Evolutionary conservation across 2,113 vertebrate genomes (phyloP), one percentile per base, ranked within the genome.

Genomic region (Empidonax alnorum): DNA sequence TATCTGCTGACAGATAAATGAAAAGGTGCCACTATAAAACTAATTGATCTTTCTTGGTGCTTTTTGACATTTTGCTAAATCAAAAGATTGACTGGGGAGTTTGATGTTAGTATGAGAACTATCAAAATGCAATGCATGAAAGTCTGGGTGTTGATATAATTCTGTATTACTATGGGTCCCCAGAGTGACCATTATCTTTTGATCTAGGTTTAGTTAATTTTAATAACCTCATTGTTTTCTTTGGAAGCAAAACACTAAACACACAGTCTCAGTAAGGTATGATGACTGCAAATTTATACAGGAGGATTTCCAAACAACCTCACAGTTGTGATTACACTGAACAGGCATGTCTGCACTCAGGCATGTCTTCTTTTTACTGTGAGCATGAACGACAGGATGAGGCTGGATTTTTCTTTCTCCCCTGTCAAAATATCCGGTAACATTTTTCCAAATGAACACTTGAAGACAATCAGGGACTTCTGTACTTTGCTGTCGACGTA

Each of bases 121-220:
- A 47, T 79, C 44, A 71, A 62, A 87, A 66, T 50, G 58, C 22
- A 67, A 3, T 3, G 42, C 41, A 27, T 71, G 47, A 50, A 67
- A 58, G 28, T 84, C 25, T 23, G 35, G 15, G 49, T 80, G 76
- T 83, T 75, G 55, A 27, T 52, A 18, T 19, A 58, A 66, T 63
- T 78, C 46, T 71, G 22, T 52, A 23, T 81, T 59, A 33, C 46
- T 58, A 13, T 39, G 61, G 12, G n/a, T 82, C 87, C 28, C 75
- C 30, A 33, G 75, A 69, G 82, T 58, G 58, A 19, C 37, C 69
- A 56, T 78, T 84, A 78, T 75, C 47, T 94, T 93, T 89, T 94
- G 46, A 94, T 82, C 73, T 55, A 56, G 24, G 9, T 91, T 91
- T 49, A 79, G 66, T 58, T 85, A 86, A 86, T 82, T 93, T 90